Base-by-base conservation (phyloP, 1,140 invertebrate genomes). In the Drosophila punjabiensis region DNA sequence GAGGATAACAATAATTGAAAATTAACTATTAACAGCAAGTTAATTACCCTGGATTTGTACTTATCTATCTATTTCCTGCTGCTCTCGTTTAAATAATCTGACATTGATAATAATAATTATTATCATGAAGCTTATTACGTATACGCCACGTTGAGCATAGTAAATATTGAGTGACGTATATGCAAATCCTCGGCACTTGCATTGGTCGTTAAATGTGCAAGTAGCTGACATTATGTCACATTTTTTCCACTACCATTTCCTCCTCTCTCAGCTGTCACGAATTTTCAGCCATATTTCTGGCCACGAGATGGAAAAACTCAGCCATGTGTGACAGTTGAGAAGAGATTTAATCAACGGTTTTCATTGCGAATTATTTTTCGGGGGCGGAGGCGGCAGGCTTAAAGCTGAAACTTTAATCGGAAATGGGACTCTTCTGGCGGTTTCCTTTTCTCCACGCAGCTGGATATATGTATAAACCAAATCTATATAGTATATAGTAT, bases 321-420 rank as follows among this genome's bases (percentile, higher is more conserved):
- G 53, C 65, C 74, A 76, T 64, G 59, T 58, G 45, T 60, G 66
- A 52, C 59, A 61, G 65, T 43, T 53, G 59, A 58, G 55, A 48
- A 20, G 58, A 48, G 58, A 70, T 79, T 66, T 47, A 79, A 79
- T 79, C 77, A 79, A 79, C 39, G 50, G 41, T 63, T 79, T 69
- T 55, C 65, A 78, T 62, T 37, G 75, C 52, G 28, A 18, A 18
- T 56, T 67, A 67, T 74, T 13, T 20, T 20, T 47, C 43, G 16
- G 10, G 13, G 35, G 4, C n/a, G n/a, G n/a, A 13, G 30, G 43
- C 4, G 30, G 16, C 33, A 32, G 48, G 50, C 20, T 68, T 77
- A 37, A 58, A 58, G 52, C 52, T 11, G n/a, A 33, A 69, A 24
- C 35, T 60, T 73, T 35, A 30, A 41, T n/a, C 18, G 53, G 69